phyloP scores from a whole-genome alignment of 2,113 vertebrate species.

The Theristicus caerulescens region DNA sequence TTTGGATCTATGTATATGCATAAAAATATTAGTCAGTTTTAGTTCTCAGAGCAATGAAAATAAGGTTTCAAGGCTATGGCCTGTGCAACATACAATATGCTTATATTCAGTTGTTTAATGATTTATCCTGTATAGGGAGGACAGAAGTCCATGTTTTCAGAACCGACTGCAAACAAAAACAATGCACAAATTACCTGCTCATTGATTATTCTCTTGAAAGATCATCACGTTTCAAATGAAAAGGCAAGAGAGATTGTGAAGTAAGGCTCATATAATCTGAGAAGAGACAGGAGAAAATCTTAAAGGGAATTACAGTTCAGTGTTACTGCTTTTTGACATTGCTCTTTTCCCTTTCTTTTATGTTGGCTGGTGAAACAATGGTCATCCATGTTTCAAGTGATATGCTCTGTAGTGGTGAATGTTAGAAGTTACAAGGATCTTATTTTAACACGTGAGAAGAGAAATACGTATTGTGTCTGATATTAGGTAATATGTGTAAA shows the following conservation, averaged over 20 bases:
- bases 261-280: background rate
- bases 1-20: background rate
- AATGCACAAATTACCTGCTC: background rate
- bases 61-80: background rate
- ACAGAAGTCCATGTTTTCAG: background rate
- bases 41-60: background rate
- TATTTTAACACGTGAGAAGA: background rate
- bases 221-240: background rate
- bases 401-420: background rate
- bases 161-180: background rate
- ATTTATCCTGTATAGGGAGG: background rate
- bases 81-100: background rate
- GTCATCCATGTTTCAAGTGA: background rate
- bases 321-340: background rate
- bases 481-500: background rate
- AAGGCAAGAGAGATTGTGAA: background rate
- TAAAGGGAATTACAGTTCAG: background rate
- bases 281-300: background rate
- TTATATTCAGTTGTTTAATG: background rate
- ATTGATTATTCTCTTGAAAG: background rate
- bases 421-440: background rate
- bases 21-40: background rate
- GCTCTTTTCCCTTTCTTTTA: background rate
- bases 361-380: background rate
- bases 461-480: background rate